These are phyloP conservation scores for Planiliza haematocheilus DNA, from an alignment of 2,113 vertebrate species.

Conservation along the genomic window DNA sequence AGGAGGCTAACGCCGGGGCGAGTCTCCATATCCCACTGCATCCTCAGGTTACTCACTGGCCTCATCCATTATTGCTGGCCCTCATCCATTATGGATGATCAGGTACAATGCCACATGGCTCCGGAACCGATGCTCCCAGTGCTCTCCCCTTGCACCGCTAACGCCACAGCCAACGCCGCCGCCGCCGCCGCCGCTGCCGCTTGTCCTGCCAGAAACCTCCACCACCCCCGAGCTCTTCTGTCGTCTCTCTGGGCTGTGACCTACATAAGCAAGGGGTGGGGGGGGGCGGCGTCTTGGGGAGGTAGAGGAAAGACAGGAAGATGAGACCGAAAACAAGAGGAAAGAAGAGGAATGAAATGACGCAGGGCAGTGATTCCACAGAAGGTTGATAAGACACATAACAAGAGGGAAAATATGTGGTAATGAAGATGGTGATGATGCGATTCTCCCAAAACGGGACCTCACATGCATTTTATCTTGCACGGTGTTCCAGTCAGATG, in stretches of 20 bases:
- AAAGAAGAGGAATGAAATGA: conserved; percentile 25
- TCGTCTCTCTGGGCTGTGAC: conserved; percentile 59
- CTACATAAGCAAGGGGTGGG: conserved; percentile 60
- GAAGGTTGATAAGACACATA: conserved; percentile 8
- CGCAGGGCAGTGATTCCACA: conserved; percentile 33
- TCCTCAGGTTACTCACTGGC: conserved; percentile 84
- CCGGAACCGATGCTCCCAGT: conserved; percentile 55
- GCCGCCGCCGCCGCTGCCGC: background rate
- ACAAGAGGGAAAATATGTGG: conserved; percentile 6
- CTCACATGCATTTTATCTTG: conserved; percentile 17
- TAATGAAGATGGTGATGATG: background rate
- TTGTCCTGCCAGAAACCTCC: conserved; percentile 43
- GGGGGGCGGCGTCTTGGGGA: conserved; percentile 7
- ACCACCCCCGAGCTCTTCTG: conserved; percentile 33
- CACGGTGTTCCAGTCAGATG: conserved; percentile 33
- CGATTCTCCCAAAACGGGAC: conserved; percentile 28
- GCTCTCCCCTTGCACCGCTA: conserved; percentile 57
- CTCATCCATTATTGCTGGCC: conserved; percentile 84
- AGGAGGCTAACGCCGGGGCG: conserved; percentile 65
- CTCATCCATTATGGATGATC: conserved; percentile 82
- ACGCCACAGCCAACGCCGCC: conserved; percentile 11
- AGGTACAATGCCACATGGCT: conserved; percentile 79
- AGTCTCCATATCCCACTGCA: conserved; percentile 77
- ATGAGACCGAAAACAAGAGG: conserved; percentile 4
- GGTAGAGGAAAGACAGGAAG: conserved; percentile 6